Percentiles rank a stretch among this genome's conserved stretches.
Conservation (phyloP, 2,888 invertebrate species). For the Eilema caniola region DNA sequence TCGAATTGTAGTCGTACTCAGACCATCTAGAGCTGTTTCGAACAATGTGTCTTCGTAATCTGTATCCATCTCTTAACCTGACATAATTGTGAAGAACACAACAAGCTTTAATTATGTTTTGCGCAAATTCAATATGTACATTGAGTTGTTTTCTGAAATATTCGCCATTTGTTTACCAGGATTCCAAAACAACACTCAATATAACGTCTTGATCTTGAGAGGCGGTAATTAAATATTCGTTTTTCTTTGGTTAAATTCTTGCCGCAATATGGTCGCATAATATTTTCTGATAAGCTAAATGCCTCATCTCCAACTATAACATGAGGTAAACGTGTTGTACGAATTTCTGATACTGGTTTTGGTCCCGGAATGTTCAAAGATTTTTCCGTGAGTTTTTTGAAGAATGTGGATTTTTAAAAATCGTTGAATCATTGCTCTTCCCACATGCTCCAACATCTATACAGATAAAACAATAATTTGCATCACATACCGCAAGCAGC, state of each 20-base stretch:
- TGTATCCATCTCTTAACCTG: conserved; percentile 13
- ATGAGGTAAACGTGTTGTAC: conserved; percentile 17
- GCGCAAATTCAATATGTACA: conserved; percentile 24
- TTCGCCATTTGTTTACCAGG: conserved; percentile 32
- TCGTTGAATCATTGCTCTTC: conserved; percentile 22
- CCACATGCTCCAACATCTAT: conserved; percentile 20
- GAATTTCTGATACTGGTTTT: conserved; percentile 24
- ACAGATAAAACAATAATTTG: conserved; percentile 19
- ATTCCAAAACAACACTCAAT: conserved; percentile 30
- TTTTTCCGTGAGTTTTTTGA: conserved; percentile 16
- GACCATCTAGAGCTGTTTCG: conserved; percentile 12
- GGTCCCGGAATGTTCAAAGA: conserved; percentile 22
- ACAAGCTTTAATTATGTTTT: conserved; percentile 27
- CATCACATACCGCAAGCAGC: conserved; percentile 23
- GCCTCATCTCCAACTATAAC: conserved; percentile 31
- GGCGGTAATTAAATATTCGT: conserved; percentile 21
- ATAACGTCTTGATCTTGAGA: conserved; percentile 31
- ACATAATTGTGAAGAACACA: conserved; percentile 29
- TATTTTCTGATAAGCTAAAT: conserved; percentile 27
- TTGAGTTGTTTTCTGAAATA: conserved; percentile 31
- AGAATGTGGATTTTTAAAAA: conserved; percentile 25
- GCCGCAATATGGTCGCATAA: conserved; percentile 35
- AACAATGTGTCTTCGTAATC: conserved; percentile 20
- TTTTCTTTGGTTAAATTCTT: conserved; percentile 20
- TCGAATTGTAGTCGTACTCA: conserved; percentile 1